Base-by-base conservation (phyloP, 2,113 vertebrate genomes). In the Pristiophorus japonicus region DNA sequence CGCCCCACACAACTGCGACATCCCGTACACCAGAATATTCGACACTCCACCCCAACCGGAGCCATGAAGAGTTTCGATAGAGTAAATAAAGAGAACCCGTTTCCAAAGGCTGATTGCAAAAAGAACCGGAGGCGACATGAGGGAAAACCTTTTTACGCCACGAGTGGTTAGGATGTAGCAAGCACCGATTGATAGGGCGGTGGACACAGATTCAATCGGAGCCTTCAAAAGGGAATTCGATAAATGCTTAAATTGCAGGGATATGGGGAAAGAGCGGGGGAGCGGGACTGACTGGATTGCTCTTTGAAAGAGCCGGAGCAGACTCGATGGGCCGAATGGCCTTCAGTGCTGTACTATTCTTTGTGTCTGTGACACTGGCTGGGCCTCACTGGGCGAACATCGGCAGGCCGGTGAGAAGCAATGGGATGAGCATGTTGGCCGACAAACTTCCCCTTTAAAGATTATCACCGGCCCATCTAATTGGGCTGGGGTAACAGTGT, bases 391-490 rank as follows among this genome's bases (percentile, higher is more conserved):
- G 20, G 18, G n/a, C 12, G 4, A 5, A 10, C 18, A 38, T 10
- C 27, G 12, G 11, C 85, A 16, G 47, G 85, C 24, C 11, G 10
- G 6, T 38, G 34, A 65, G 18, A 18, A 63, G 12, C 4, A 63
- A 1, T 38, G 6, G 3, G 18, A 10, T n/a, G 1, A 92, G 62
- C 34, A 38, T 1, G 22, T 62, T 65, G 88, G 88, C 59, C 27
- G 4, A 34, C 87, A n/a, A 59, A 14, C 88, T 63, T 92, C 88
- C 59, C 88, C 88, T 92, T 63, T 92, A 62, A 92, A 7, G 10
- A 20, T 92, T 92, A 92, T 92, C 88, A 63, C n/a, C 7, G 34
- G 34, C 30, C 16, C 63, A 92, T 65, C 88, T 92, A 92, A 92
- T 62, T 92, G 38, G 88, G n/a, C 85, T 88, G 24, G 85, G 85